Conservation (phyloP, 53 echinoderm and acorn worm species). For the Crossaster papposus region DNA sequence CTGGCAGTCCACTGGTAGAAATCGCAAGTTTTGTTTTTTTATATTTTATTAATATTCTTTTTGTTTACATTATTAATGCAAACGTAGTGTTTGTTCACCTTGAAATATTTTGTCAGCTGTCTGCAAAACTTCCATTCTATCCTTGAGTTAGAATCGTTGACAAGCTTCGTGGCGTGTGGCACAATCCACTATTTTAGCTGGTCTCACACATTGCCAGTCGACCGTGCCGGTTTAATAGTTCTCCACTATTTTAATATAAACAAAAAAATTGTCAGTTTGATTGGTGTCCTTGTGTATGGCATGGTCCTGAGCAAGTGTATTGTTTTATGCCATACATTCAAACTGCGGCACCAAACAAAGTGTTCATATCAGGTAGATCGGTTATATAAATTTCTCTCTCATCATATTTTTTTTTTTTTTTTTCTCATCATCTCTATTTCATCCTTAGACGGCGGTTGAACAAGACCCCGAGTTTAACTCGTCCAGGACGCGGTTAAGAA, state of each 20-base stretch:
- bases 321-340: slow-evolving; percentile 36
- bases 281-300: neutral
- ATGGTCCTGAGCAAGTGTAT: slow-evolving; percentile 34
- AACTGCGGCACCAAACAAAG: neutral
- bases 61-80: slow-evolving; percentile 47
- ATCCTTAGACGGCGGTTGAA: slow-evolving; percentile 32
- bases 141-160: neutral
- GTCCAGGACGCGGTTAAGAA: slow-evolving; percentile 65
- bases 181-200: neutral
- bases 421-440: no score
- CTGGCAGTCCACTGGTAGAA: neutral
- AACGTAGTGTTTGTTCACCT: neutral
- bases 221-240: neutral
- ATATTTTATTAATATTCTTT: no score
- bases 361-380: slow-evolving; percentile 54
- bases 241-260: neutral
- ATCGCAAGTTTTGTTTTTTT: neutral
- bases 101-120: slow-evolving; percentile 49
- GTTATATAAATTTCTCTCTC: slow-evolving; percentile 58
- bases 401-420: slow-evolving; percentile 31
- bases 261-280: neutral
- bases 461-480: slow-evolving; percentile 46
- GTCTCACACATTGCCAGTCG: neutral
- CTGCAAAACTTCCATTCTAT: neutral
- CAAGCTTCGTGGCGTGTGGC: no score